Evolutionary conservation across 1,140 invertebrate species (phyloP), one percentile per base, ranked within the genome.

Genomic region (Pectinophora gossypiella): DNA sequence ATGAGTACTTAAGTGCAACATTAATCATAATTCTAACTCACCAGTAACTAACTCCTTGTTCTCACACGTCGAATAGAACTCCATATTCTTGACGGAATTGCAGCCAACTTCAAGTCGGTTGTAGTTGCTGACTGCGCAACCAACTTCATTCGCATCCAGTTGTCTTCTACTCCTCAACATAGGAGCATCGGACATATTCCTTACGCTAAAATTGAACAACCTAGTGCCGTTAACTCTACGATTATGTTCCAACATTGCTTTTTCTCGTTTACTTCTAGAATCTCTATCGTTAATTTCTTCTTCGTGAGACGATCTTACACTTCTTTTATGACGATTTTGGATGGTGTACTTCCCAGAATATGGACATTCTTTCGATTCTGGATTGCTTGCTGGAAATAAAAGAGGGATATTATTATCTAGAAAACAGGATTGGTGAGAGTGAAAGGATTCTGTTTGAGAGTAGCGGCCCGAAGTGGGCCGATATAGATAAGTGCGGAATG

Each of bases 341-440:
- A 94, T 92, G 35, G 88, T 88, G 76, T 93, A 94, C 82, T 93
- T 93, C 4, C 93, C 93, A 32, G 92, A 87, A 72, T 93, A 93
- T 0, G 93, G 93, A 75, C 93, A 94, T 54, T 92, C 89, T 59
- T 92, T 89, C 10, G 91, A 90, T 78, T 94, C 92, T 48, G 92
- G 92, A 55, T 91, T 91, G 59, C 91, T 92, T 18, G 93, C 93
- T 94, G 89, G 20, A 91, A 91, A 66, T n/a, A n/a, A n/a, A n/a
- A n/a, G n/a, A n/a, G n/a, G n/a, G n/a, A n/a, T n/a, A n/a, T n/a
- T n/a, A n/a, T n/a, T n/a, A n/a, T n/a, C n/a, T n/a, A n/a, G n/a
- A n/a, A n/a, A n/a, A n/a, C n/a, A n/a, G n/a, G n/a, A n/a, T n/a
- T n/a, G n/a, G n/a, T n/a, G n/a, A n/a, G n/a, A n/a, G n/a, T n/a